Percentiles rank a stretch among this genome's conserved stretches.
These are phyloP conservation scores for Cyclopterus lumpus DNA, from an alignment of 2,797 vertebrate species.

Conservation along the genomic window DNA sequence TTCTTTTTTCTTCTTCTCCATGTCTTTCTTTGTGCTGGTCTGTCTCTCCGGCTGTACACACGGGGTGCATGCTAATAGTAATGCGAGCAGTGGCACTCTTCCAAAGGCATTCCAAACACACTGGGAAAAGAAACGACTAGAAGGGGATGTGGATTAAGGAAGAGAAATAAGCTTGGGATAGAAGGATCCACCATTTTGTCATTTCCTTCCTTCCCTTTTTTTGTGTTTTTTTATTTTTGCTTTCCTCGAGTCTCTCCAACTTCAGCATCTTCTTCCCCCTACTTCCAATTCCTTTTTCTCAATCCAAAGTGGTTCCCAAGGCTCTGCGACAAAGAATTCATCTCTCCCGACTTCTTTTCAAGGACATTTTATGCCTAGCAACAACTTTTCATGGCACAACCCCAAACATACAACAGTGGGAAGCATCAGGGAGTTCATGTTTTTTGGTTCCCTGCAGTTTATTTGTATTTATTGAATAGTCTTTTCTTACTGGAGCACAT, in stretches of 20 bases:
- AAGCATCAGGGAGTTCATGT: constrained; percentile 48
- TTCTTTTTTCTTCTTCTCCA: constrained; percentile 47
- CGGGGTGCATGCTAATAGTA: constrained; percentile 73
- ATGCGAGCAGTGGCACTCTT: constrained; percentile 60
- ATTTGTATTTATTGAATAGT: constrained; percentile 57
- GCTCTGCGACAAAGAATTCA: constrained; percentile 38
- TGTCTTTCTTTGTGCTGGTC: constrained; percentile 44
- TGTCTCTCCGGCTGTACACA: constrained; percentile 57
- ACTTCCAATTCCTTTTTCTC: constrained; percentile 28
- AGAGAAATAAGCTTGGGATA: constrained; percentile 36
- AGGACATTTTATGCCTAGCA: constrained; percentile 49
- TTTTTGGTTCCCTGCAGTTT: constrained; percentile 49
- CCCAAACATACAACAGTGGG: constrained; percentile 37
- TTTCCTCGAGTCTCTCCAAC: constrained; percentile 30
- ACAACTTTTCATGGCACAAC: constrained; percentile 54
- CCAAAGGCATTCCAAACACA: constrained; percentile 69
- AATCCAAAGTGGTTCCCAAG: constrained; percentile 59
- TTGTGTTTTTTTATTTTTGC: constrained; percentile 5
- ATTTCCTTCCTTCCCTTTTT: constrained; percentile 32
- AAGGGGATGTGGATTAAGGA: constrained; percentile 43
- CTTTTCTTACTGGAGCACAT: constrained; percentile 35
- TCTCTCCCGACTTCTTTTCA: constrained; percentile 40
- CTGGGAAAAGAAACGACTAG: constrained; percentile 46
- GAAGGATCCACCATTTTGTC: constrained; percentile 36
- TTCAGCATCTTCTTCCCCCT: constrained; percentile 14